Evolutionary conservation across 2,113 vertebrate species (phyloP).

Genomic region (Lagenorhynchus albirostris): DNA sequence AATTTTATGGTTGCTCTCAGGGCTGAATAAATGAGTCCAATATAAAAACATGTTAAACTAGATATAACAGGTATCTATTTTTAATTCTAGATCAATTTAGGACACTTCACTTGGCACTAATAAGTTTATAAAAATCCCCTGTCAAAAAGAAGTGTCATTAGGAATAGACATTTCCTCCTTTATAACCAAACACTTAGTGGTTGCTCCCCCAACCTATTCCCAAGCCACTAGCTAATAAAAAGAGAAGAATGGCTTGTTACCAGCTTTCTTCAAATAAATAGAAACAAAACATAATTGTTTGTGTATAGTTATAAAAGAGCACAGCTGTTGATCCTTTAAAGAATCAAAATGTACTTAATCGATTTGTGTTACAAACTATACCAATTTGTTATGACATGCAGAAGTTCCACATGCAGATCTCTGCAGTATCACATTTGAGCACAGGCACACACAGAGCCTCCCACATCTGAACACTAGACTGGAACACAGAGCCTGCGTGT

Average conservation of each 20-base stretch:
- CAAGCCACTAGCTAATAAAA: background rate
- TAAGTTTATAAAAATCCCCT: background rate
- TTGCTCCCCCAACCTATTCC: background rate
- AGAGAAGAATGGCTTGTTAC: background rate
- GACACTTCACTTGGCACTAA: background rate
- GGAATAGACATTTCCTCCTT: background rate
- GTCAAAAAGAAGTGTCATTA: background rate
- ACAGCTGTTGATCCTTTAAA: background rate
- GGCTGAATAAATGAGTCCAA: background rate
- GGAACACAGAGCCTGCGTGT: fast-evolving
- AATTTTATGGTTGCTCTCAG: background rate
- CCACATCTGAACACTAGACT: background rate
- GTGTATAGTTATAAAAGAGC: background rate
- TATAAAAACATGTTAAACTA: background rate
- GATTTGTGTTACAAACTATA: conserved; percentile 16
- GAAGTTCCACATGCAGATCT: background rate
- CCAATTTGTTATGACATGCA: background rate
- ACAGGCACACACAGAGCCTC: background rate
- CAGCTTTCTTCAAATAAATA: background rate
- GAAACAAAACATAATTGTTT: background rate
- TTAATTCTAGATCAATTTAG: background rate
- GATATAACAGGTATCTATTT: background rate
- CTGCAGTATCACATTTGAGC: background rate
- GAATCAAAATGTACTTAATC: background rate
- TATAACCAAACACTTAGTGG: background rate